A percentile compares a stretch with the other conserved stretches of the same genome.
phyloP scores from a whole-genome alignment of 1,140 invertebrate species.

The Aporrectodea caliginosa region DNA sequence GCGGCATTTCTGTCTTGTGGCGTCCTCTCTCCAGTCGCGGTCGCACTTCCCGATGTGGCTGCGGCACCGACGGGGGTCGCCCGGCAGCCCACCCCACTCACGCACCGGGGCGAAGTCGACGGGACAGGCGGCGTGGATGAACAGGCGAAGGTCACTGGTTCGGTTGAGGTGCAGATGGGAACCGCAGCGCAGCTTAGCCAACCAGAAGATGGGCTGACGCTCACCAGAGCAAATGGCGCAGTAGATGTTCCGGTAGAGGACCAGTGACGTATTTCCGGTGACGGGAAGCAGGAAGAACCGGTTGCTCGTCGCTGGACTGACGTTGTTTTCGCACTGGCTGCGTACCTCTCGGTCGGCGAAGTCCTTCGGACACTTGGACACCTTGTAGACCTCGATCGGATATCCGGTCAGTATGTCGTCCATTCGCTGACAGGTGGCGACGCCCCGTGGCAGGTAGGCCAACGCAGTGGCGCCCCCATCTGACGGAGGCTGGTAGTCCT shows the following conservation, averaged over 20 bases:
- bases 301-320: slow-evolving; percentile 8
- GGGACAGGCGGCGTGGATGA: neutral
- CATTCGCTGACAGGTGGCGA: neutral
- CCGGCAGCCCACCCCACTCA: neutral
- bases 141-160: neutral
- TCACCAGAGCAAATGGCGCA: slow-evolving; percentile 35
- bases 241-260: slow-evolving; percentile 37
- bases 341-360: neutral
- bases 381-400: slow-evolving; percentile 11
- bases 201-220: slow-evolving; percentile 21
- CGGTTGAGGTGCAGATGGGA: neutral
- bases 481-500: neutral
- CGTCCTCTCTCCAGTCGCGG: neutral
- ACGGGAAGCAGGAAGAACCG: slow-evolving; percentile 33
- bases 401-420: neutral
- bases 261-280: slow-evolving; percentile 27
- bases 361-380: neutral
- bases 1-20: slow-evolving; percentile 14
- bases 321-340: slow-evolving; percentile 12
- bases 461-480: neutral
- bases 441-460: neutral
- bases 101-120: neutral
- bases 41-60: slow-evolving; percentile 12
- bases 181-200: neutral
- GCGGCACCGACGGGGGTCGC: slow-evolving; percentile 11